Base-by-base conservation (phyloP, 2,797 vertebrate genomes). In the Argya squamiceps region DNA sequence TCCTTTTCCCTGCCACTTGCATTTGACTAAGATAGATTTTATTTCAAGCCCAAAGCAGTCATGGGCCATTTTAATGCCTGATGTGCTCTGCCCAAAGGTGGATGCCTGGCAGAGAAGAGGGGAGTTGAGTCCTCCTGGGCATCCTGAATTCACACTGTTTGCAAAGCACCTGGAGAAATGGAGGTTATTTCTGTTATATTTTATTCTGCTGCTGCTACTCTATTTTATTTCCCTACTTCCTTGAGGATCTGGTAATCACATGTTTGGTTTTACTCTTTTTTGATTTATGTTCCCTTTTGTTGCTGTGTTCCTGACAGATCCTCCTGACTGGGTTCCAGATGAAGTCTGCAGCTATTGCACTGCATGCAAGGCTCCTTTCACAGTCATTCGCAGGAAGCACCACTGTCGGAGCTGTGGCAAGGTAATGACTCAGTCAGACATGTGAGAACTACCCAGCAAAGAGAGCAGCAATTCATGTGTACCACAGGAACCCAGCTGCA, bases 321-420 rank as follows among this genome's bases (percentile, higher is more conserved):
- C 99, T 90, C 99, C 99, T 43, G 99, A 99, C 95, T 99, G 99
- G 99, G 99, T 99, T 52, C 99, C 99, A 4, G 99, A 99, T 89
- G 99, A 99, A 97, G 99, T 98, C 89, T 99, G 99, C 91, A 99
- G 98, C 98, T 98, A 98, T 95, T 99, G 99, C 97, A 99, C 99
- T 5, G 98, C 99, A 32, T 99, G 99, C 97, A 99, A 99, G 89
- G 99, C 99, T 37, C 99, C 99, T 6, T 99, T 99, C 98, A 99
- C 99, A 1, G 99, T 99, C 94, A 99, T 99, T 92, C 99, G 99
- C 97, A 98, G 99, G 97, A 99, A 99, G 65, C 99, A 99, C 97
- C 99, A 99, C 97, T 99, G 99, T 90, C 98, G 99, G 96, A 99
- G 99, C 98, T 99, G 99, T 88, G 99, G 99, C 96, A 99, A 99